phyloP scores from a whole-genome alignment of 2,113 vertebrate species.

The Rhinolophus sinicus region DNA sequence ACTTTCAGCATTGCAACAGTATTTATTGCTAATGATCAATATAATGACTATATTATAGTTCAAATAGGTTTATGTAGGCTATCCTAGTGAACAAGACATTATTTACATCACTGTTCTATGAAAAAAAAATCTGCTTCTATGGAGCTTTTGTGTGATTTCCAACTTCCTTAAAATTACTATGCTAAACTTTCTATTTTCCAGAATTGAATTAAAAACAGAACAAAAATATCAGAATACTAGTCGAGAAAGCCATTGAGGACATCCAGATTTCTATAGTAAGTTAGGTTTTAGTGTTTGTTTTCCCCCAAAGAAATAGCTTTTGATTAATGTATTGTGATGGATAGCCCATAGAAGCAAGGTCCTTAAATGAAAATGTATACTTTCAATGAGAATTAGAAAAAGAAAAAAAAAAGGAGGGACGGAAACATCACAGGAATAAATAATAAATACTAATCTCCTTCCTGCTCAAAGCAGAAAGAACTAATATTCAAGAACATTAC shows the following conservation, averaged over 20 bases:
- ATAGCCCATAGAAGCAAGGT: background rate
- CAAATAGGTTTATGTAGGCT: conserved; percentile 6
- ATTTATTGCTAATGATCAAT: conserved; percentile 40
- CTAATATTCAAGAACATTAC: conserved; percentile 2
- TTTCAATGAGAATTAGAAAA: conserved; percentile 11
- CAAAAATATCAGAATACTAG: background rate
- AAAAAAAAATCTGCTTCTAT: background rate
- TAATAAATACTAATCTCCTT: conserved; percentile 23
- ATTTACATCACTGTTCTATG: background rate
- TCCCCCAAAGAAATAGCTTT: conserved; percentile 9
- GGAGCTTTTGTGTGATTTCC: background rate
- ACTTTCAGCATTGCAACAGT: conserved; percentile 19
- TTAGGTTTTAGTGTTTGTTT: conserved; percentile 31
- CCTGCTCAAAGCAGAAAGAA: conserved; percentile 24
- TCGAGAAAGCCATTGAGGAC: background rate
- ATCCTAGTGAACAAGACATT: background rate
- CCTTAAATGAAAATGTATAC: background rate
- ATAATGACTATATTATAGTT: conserved; percentile 36
- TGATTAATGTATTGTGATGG: conserved; percentile 20
- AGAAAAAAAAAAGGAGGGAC: background rate
- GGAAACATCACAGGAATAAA: conserved; percentile 33
- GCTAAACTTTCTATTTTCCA: conserved; percentile 36
- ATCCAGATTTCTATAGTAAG: background rate
- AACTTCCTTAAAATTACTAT: conserved; percentile 28
- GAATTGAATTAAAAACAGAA: background rate